Evolutionary conservation across 2,888 invertebrate genomes (phyloP).

Genomic region (Bellardia pandia): DNA sequence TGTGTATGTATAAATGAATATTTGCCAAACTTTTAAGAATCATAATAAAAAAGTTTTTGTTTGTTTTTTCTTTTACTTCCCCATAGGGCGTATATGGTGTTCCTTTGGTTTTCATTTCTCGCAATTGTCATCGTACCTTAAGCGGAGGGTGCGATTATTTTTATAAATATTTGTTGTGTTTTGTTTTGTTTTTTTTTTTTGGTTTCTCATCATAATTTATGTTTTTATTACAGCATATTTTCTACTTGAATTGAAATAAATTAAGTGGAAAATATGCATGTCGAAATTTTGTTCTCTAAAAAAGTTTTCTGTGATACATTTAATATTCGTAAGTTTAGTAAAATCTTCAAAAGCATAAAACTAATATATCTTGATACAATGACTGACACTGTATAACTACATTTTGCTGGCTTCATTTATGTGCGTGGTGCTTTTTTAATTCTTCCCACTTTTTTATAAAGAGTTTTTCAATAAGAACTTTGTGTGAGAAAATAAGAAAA

Average conservation of each 20-base stretch:
- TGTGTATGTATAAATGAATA: constrained; percentile 42
- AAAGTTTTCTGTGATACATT: not conserved
- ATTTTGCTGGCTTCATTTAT: too few species aligned
- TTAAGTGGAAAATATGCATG: constrained; percentile 81
- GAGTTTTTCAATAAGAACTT: too few species aligned
- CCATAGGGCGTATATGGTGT: constrained; percentile 5
- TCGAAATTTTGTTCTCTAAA: constrained; percentile 24
- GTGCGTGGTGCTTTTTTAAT: too few species aligned
- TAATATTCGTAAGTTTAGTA: not conserved
- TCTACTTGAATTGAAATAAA: constrained; percentile 82
- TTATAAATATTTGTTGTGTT: constrained; percentile 39
- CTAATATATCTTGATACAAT: too few species aligned
- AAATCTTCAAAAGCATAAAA: too few species aligned
- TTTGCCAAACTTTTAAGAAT: constrained; percentile 62
- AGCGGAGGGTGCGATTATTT: constrained; percentile 46
- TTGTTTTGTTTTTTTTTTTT: constrained; percentile 58
- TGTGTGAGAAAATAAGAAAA: too few species aligned
- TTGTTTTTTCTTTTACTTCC: not conserved
- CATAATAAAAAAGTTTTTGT: constrained; percentile 65
- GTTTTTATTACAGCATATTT: constrained; percentile 78
- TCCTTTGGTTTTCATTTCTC: constrained; percentile 13
- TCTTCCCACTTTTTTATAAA: too few species aligned
- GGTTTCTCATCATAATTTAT: constrained; percentile 63
- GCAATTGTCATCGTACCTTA: constrained; percentile 51
- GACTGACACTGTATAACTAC: too few species aligned